Base-by-base conservation (phyloP, 2,888 invertebrate species). In the Piscicola geometra region DNA sequence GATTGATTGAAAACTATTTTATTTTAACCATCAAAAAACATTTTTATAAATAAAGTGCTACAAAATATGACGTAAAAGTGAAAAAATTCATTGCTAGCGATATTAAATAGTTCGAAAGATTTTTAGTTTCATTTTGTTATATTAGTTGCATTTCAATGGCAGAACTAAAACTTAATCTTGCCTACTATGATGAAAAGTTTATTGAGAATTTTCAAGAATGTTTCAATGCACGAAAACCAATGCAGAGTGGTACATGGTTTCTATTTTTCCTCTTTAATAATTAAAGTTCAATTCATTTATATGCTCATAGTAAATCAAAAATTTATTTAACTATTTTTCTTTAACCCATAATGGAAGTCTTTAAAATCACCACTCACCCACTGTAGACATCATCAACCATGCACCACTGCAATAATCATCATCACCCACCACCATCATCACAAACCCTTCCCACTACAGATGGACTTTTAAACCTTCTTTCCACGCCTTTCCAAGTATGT, bases 401-500 rank as follows among this genome's bases (percentile, higher is more conserved):
- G n/a, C n/a, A n/a, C n/a, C n/a, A n/a, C n/a, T n/a, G n/a, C n/a
- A n/a, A n/a, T n/a, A n/a, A n/a, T n/a, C n/a, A n/a, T n/a, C n/a
- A n/a, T n/a, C n/a, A n/a, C n/a, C n/a, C n/a, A n/a, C n/a, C n/a
- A n/a, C n/a, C n/a, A n/a, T n/a, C n/a, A n/a, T n/a, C n/a, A n/a
- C n/a, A n/a, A n/a, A n/a, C n/a, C n/a, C n/a, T n/a, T n/a, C n/a
- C n/a, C 41, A 15, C 41, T 15, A 15, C 41, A 79, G 78, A 78
- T 35, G 77, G 50, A 47, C 74, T 69, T 28, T 52, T 75, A 9
- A 60, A 47, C 21, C 50, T 79, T 32, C 75, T 75, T 68, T 68
- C 68, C 33, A 74, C 80, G 21, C 85, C 85, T 52, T 85, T 84
- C 77, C 78, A 79, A n/a, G 83, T 83, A 78, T 82, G 83, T 79